Evolutionary conservation across 1,140 invertebrate species (phyloP).

Genomic region (Vollenhovia emeryi): DNA sequence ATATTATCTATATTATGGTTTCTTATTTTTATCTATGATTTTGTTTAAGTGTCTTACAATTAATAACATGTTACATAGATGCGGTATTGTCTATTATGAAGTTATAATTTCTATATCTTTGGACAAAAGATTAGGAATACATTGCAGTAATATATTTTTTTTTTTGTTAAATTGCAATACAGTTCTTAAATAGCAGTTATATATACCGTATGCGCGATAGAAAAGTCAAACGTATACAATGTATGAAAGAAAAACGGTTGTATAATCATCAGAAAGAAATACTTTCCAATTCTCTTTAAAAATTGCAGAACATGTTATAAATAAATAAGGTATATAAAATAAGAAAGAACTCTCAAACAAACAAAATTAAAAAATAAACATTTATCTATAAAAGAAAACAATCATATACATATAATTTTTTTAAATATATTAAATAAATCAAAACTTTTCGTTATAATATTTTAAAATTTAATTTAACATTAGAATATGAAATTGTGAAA

Average conservation of each 20-base stretch:
- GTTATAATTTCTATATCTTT: slow-evolving; percentile 69
- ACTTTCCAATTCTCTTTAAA: slow-evolving; percentile 31
- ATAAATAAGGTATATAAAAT: slow-evolving; percentile 20
- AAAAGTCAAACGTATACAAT: slow-evolving; percentile 37
- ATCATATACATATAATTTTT: slow-evolving; percentile 21
- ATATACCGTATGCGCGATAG: slow-evolving; percentile 19
- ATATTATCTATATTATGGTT: slow-evolving; percentile 60
- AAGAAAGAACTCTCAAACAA: background rate
- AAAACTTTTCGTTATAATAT: slow-evolving; percentile 8
- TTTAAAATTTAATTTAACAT: slow-evolving; percentile 54
- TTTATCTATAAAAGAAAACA: slow-evolving; percentile 24
- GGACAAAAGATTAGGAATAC: slow-evolving; percentile 57
- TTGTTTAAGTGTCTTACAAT: slow-evolving; percentile 63
- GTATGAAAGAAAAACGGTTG: slow-evolving; percentile 14
- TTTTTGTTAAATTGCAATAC: slow-evolving; percentile 39
- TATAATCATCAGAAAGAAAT: slow-evolving; percentile 26
- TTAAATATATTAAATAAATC: slow-evolving; percentile 11
- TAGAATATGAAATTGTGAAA: slow-evolving; percentile 44
- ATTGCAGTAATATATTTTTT: slow-evolving; percentile 49
- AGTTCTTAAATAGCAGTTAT: slow-evolving; percentile 33
- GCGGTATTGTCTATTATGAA: slow-evolving; percentile 82
- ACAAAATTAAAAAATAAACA: slow-evolving; percentile 20
- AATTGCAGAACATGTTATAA: background rate
- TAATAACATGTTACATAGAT: slow-evolving; percentile 70
- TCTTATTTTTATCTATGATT: slow-evolving; percentile 62